Conservation (phyloP, 1,140 invertebrate species). For the Drosophila ambigua region DNA sequence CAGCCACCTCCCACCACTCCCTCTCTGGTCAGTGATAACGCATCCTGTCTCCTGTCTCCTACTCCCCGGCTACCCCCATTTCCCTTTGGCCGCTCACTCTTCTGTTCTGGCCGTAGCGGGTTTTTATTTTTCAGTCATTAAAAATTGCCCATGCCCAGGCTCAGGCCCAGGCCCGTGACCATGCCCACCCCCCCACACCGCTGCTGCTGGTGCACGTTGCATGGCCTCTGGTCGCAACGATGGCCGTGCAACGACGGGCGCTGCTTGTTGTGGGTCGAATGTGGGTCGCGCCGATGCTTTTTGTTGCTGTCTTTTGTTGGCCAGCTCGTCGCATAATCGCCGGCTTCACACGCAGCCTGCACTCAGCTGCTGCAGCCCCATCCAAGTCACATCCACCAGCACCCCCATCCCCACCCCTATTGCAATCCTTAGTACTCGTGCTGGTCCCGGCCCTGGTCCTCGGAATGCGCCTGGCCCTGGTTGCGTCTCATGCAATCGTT, state of each 20-base stretch:
- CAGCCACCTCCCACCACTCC: too few species aligned
- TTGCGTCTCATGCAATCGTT: constrained; percentile 28
- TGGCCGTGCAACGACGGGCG: neutral
- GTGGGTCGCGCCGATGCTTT: constrained; percentile 71
- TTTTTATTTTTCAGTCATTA: constrained; percentile 74
- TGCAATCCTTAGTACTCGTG: neutral
- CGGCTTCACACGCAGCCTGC: constrained; percentile 68
- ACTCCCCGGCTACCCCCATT: too few species aligned
- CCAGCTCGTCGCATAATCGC: constrained; percentile 74
- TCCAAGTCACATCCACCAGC: neutral
- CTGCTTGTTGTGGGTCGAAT: constrained; percentile 73
- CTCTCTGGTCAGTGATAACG: constrained; percentile 1
- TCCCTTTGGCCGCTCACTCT: constrained; percentile 44
- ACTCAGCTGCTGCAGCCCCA: constrained; percentile 3
- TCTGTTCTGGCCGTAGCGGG: constrained; percentile 16
- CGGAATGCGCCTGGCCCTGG: too few species aligned
- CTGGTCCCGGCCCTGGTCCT: too few species aligned
- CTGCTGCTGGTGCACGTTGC: neutral
- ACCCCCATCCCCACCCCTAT: neutral
- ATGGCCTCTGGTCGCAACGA: constrained; percentile 1
- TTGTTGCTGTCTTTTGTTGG: constrained; percentile 60
- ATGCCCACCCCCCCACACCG: neutral
- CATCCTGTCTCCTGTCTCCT: constrained; percentile 36
- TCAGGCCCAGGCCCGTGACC: neutral
- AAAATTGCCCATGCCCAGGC: constrained; percentile 54